Evolutionary conservation across 2,113 vertebrate species (phyloP), one percentile per base, ranked within the genome.

Genomic region (Siniperca chuatsi): DNA sequence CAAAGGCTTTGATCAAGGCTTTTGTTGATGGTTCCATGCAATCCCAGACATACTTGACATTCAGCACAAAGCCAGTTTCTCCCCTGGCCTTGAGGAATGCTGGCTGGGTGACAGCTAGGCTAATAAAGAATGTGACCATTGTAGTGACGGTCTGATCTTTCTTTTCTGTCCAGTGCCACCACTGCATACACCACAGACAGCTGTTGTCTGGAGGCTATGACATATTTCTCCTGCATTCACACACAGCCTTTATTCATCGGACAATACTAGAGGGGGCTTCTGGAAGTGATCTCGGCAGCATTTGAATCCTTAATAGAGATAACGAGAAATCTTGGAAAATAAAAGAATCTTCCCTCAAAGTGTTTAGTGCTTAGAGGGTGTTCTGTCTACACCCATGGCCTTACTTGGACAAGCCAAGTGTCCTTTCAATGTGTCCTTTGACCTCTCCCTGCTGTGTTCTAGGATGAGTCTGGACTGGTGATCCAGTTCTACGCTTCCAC

Each of bases 121-220:
- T 75, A 46, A 87, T 87, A 67, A 85, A 93, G 90, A 94, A 93
- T 88, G 89, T 67, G 58, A 37, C 75, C 80, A 88, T 92, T 93
- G 92, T 93, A 44, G 70, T 58, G 40, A 87, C 25, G 20, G 64
- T 92, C 87, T 87, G 70, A 88, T 86, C 72, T 58, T 87, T 72
- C 42, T 73, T 66, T 74, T 81, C 78, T 80, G 75, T 76, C 46
- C 66, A 73, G 69, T 25, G 9, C 62, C 81, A 68, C 68, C 70
- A 8, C 68, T 35, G 33, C 74, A 29, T 16, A 50, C 66, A 57
- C 25, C 87, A 88, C 89, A 92, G 76, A 89, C 86, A 92, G 86
- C 92, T 90, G 93, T 65, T 91, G 90, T 90, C 77, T 85, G 23
- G 60, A 79, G 67, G 62, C 84, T 75, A 71, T 57, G 72, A 81